phyloP scores from a whole-genome alignment of 2,797 vertebrate species.

The Naso thynnoides region DNA sequence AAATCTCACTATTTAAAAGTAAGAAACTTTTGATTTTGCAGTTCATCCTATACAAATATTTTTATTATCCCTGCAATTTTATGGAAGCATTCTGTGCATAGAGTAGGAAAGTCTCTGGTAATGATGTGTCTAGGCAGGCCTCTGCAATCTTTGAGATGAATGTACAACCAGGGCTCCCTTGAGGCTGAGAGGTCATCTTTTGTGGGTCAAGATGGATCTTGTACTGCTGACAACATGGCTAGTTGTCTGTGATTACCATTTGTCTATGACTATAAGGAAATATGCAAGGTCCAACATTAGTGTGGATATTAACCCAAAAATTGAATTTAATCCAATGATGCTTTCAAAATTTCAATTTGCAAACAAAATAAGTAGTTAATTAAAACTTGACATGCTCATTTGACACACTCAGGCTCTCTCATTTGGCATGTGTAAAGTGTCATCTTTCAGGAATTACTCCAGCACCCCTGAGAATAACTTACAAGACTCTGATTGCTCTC shows the following conservation, averaged over 20 bases:
- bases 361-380: slow-evolving; percentile 17
- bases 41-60: neutral
- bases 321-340: neutral
- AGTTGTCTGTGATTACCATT: slow-evolving; percentile 29
- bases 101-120: slow-evolving; percentile 7
- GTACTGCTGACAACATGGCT: slow-evolving; percentile 29
- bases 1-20: neutral
- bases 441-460: slow-evolving; percentile 66
- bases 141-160: slow-evolving; percentile 30
- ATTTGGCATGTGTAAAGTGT: slow-evolving; percentile 60
- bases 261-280: neutral
- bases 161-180: slow-evolving; percentile 25
- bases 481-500: slow-evolving; percentile 52
- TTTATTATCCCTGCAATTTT: neutral
- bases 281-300: neutral
- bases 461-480: slow-evolving; percentile 48
- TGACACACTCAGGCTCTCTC: slow-evolving; percentile 39
- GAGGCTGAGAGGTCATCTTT: slow-evolving; percentile 43
- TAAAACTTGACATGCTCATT: slow-evolving; percentile 32
- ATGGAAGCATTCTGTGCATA: neutral
- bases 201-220: slow-evolving; percentile 43
- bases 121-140: slow-evolving; percentile 30
- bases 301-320: neutral
- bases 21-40: neutral
- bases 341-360: neutral